Conservation (phyloP, 2,888 invertebrate species). For the Pteria penguin region DNA sequence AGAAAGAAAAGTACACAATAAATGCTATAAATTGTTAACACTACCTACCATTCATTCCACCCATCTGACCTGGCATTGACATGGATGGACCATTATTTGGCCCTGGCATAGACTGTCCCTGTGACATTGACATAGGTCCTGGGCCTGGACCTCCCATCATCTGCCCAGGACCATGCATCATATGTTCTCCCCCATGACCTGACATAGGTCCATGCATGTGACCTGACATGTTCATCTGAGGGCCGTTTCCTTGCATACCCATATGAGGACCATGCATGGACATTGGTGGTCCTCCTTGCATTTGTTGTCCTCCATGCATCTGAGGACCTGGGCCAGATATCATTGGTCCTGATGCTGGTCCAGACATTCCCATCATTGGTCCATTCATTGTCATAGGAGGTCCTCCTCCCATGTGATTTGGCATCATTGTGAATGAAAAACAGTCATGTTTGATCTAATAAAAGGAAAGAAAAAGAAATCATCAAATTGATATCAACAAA, state of each 20-base stretch:
- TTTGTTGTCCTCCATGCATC: background rate
- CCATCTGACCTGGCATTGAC: constrained; percentile 16
- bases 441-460: too few species aligned
- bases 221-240: background rate
- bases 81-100: constrained; percentile 41
- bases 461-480: too few species aligned
- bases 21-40: too few species aligned
- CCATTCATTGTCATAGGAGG: constrained; percentile 32
- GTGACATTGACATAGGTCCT: background rate
- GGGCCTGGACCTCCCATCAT: constrained; percentile 17
- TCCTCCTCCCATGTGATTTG: constrained; percentile 48
- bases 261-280: background rate
- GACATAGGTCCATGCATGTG: background rate
- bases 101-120: constrained; percentile 25
- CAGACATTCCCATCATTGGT: background rate
- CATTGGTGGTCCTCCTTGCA: background rate
- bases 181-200: background rate
- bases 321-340: constrained; percentile 40
- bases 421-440: constrained; percentile 58
- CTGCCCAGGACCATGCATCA: constrained; percentile 6
- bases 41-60: constrained; percentile 1
- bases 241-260: background rate
- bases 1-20: too few species aligned
- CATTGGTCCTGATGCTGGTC: constrained; percentile 48
- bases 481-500: too few species aligned